A percentile compares a stretch with the other conserved stretches of the same genome.
Evolutionary conservation across 2,113 vertebrate genomes (phyloP).

Genomic region (Todiramphus chloris): DNA sequence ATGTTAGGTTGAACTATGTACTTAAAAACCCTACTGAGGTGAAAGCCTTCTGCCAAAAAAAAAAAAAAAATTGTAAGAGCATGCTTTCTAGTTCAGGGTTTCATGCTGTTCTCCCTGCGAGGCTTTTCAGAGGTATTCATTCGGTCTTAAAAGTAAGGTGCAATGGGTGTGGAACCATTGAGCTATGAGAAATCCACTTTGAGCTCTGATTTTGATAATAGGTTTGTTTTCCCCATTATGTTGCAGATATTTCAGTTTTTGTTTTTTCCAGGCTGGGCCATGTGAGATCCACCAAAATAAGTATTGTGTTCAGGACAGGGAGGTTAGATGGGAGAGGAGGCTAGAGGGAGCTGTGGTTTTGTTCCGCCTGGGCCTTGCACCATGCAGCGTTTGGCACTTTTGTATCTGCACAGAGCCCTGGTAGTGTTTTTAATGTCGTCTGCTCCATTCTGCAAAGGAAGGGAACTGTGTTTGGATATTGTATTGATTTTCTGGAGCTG

Average conservation of each 20-base stretch:
- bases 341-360: background rate
- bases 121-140: background rate
- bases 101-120: background rate
- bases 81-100: background rate
- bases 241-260: background rate
- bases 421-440: background rate
- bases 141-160: background rate
- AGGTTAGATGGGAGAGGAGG: background rate
- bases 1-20: background rate
- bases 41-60: background rate
- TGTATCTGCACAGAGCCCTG: background rate
- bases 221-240: background rate
- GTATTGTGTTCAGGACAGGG: background rate
- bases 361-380: background rate
- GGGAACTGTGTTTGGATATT: background rate
- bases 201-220: background rate
- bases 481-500: conserved; percentile 34
- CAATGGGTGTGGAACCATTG: background rate
- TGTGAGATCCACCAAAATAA: background rate
- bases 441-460: background rate
- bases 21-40: background rate
- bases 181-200: background rate
- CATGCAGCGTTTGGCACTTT: background rate
- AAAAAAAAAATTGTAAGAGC: background rate
- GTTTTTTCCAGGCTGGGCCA: background rate